Base-by-base conservation (phyloP, 53 echinoderm and acorn worm genomes). In the Arbacia lixula region DNA sequence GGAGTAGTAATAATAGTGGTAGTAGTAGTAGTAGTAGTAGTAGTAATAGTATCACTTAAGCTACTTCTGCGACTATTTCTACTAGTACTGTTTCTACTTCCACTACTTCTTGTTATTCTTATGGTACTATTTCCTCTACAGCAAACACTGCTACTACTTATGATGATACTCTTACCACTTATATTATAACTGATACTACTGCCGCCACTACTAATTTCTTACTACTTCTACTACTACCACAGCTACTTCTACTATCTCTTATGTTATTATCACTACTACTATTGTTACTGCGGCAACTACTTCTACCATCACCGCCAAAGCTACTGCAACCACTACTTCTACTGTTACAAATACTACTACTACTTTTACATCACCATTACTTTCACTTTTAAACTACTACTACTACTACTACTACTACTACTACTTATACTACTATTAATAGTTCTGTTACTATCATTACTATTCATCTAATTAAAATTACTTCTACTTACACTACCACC, bases 41-140 rank as follows among this genome's bases (percentile, higher is more conserved):
- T 33, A 31, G 33, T 31, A 62, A 31, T 62, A 62, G 14, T 31
- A 31, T 17, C 35, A 62, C 14, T 62, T 33, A 19, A 33, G 35
- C 38, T 19, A 37, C 49, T 49, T 10, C 49, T 49, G 16, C 49
- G 8, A 63, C 63, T 63, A 63, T 35, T 32, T 33, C 63, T 33
- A 12, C 34, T 63, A 63, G 16, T 63, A 33, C 63, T 63, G 19
- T 12, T 60, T 29, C 60, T 60, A 60, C 60, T 60, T 29, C 60
- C 31, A 60, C 60, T 63, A 63, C 63, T 63, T 11, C 31, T 30
- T n/a, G n/a, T n/a, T n/a, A n/a, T n/a, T n/a, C n/a, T n/a, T n/a
- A n/a, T n/a, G n/a, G n/a, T n/a, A 63, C 34, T 63, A 63, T 19
- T 63, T 33, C 63, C 35, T 33, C 63, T 33, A 63, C 63, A 33